phyloP scores from a whole-genome alignment of 2,113 vertebrate genomes.

The Pongo abelii region DNA sequence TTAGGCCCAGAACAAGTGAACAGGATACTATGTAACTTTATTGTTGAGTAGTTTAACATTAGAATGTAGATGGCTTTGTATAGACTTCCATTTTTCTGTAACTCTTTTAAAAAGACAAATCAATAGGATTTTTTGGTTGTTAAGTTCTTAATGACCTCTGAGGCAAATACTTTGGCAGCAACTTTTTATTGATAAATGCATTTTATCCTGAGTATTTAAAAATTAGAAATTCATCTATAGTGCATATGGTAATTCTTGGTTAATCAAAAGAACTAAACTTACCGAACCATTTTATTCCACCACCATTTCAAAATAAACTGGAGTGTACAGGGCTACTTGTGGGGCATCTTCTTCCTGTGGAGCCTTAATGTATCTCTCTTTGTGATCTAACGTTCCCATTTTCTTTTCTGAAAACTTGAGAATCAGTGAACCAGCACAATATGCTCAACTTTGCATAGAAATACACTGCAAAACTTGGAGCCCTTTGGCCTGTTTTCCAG shows the following conservation, averaged over 20 bases:
- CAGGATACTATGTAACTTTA: neutral
- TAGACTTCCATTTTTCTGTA: conserved; percentile 28
- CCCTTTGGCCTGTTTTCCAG: conserved; percentile 14
- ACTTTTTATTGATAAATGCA: conserved; percentile 18
- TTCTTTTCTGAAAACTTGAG: conserved; percentile 44
- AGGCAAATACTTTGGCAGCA: conserved; percentile 26
- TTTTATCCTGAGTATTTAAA: conserved; percentile 14
- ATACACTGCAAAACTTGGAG: neutral
- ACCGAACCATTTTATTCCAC: neutral
- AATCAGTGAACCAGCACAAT: neutral
- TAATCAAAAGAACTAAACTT: neutral
- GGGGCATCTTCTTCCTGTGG: neutral
- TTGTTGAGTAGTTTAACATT: conserved; percentile 1
- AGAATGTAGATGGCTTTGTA: neutral
- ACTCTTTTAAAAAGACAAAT: neutral
- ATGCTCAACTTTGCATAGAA: neutral
- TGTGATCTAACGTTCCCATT: neutral
- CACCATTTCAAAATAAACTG: neutral
- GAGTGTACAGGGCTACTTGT: neutral
- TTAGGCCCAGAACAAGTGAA: neutral
- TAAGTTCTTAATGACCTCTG: conserved; percentile 9
- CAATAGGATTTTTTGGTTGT: neutral
- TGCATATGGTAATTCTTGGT: neutral
- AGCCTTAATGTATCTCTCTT: neutral
- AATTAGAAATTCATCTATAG: neutral